Evolutionary conservation across 2,888 invertebrate species (phyloP).

Genomic region (Trachelus stipa): DNA sequence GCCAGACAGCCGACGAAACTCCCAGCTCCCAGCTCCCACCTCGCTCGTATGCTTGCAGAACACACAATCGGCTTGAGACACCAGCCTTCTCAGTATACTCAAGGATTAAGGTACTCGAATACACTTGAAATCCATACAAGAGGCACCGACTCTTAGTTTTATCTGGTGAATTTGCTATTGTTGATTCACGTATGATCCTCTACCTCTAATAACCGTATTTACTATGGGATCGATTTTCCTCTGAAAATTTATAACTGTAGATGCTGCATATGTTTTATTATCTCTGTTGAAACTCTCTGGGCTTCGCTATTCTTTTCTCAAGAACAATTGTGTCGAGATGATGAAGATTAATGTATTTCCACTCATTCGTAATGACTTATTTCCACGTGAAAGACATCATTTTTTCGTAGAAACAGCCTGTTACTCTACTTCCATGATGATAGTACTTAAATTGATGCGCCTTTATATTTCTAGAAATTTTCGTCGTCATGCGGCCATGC

Average conservation of each 20-base stretch:
- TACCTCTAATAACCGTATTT: neutral
- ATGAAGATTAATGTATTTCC: neutral
- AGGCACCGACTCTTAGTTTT: neutral
- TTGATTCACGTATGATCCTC: constrained; percentile 13
- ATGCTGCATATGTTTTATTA: neutral
- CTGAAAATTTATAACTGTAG: neutral
- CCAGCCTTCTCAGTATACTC: constrained; percentile 34
- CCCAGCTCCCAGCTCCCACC: constrained; percentile 52
- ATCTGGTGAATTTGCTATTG: constrained; percentile 7
- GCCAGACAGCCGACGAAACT: constrained; percentile 47
- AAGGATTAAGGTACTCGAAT: constrained; percentile 38
- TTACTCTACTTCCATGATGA: neutral
- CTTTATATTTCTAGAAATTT: neutral
- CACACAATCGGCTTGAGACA: constrained; percentile 38
- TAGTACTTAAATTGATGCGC: neutral
- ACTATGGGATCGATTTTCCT: too few species aligned
- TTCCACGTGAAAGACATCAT: neutral
- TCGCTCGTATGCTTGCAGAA: constrained; percentile 37
- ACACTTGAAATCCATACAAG: neutral
- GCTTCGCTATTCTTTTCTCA: neutral
- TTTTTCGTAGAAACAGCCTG: neutral
- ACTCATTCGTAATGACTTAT: neutral
- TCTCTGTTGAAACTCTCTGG: neutral
- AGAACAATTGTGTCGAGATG: neutral
- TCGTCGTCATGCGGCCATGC: neutral